Evolutionary conservation across 2,888 invertebrate species (phyloP).

Genomic region (Phalangium opilio): DNA sequence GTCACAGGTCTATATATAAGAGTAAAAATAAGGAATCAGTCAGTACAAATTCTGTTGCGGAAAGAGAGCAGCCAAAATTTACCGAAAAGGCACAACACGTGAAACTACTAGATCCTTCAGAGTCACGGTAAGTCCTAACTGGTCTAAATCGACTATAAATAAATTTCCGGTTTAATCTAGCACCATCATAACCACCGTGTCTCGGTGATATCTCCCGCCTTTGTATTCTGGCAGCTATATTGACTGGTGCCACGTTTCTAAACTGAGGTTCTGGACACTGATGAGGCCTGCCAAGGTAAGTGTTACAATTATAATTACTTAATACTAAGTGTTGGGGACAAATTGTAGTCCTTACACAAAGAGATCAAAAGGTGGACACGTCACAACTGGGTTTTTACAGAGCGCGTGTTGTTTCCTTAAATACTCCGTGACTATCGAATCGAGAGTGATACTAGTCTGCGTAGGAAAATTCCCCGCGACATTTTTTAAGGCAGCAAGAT

Average conservation of each 20-base stretch:
- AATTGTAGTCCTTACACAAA: conserved; percentile 71
- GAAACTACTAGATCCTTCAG: conserved; percentile 53
- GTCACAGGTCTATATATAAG: conserved; percentile 39
- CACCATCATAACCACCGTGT: conserved; percentile 38
- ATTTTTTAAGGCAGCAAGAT: conserved; percentile 34
- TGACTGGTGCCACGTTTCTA: conserved; percentile 47
- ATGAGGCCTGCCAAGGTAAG: conserved; percentile 53
- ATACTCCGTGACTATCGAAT: conserved; percentile 90
- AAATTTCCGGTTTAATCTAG: conserved; percentile 57
- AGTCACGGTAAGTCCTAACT: conserved; percentile 49
- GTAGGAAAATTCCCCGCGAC: conserved; percentile 1
- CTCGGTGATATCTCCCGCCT: conserved; percentile 37
- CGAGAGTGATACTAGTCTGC: conserved; percentile 48
- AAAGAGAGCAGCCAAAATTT: conserved; percentile 20
- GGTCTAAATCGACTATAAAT: conserved; percentile 65
- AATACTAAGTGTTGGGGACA: too few relatives aligned
- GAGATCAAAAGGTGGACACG: conserved; percentile 90
- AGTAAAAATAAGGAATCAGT: conserved; percentile 25
- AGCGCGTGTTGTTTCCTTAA: conserved; percentile 93
- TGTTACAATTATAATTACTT: not conserved
- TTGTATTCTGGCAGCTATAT: conserved; percentile 49
- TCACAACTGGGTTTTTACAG: conserved; percentile 93
- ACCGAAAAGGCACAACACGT: conserved; percentile 53
- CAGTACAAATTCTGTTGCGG: not conserved
- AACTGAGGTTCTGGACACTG: conserved; percentile 81